A percentile compares a stretch with the other conserved stretches of the same genome.
Conservation (phyloP, 2,113 vertebrate species). For the Galbula dea region DNA sequence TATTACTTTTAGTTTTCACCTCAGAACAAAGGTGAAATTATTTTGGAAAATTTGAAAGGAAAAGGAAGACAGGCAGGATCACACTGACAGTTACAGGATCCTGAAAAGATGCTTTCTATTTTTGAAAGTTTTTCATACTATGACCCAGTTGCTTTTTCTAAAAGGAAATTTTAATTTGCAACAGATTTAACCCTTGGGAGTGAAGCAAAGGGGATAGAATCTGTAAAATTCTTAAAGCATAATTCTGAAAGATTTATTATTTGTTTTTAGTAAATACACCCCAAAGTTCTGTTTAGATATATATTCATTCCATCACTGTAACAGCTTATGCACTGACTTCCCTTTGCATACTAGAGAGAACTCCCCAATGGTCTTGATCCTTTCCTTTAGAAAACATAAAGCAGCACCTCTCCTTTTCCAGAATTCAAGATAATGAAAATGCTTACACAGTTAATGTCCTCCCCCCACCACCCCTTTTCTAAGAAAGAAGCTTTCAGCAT, state of each 20-base stretch:
- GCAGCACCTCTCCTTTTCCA: background rate
- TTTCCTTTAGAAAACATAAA: background rate
- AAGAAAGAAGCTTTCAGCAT: background rate
- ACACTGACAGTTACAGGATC: background rate
- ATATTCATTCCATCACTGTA: background rate
- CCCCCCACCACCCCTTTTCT: background rate
- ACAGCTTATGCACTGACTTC: background rate
- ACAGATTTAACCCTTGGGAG: background rate
- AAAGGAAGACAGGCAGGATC: background rate
- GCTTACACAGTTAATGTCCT: background rate
- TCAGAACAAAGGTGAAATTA: background rate
- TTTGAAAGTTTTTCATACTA: background rate
- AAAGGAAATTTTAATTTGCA: background rate
- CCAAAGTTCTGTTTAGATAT: background rate
- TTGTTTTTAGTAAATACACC: background rate
- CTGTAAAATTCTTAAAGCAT: background rate
- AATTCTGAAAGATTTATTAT: background rate
- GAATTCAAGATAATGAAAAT: background rate
- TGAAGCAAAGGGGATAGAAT: background rate
- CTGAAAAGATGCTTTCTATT: conserved; percentile 1
- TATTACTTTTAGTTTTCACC: background rate
- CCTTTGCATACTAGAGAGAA: background rate
- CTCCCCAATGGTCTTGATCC: background rate
- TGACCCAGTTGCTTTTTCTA: background rate
- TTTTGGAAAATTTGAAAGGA: background rate